phyloP scores from a whole-genome alignment of 2,113 vertebrate species.

The Progne subis region DNA sequence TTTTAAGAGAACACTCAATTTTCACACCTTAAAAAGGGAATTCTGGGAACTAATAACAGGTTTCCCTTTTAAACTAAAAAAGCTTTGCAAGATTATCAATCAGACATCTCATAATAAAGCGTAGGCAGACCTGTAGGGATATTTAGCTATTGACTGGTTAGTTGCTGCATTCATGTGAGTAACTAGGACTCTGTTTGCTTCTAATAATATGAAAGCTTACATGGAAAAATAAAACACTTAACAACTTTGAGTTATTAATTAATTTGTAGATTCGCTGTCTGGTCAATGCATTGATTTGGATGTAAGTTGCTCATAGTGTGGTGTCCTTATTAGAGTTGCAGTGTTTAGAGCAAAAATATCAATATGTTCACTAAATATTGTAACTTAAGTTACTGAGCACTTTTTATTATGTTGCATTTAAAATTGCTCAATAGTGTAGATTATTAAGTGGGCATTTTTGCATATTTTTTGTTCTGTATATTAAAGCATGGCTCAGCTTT shows the following conservation, averaged over 20 bases:
- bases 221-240: not conserved
- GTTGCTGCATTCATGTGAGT: not conserved
- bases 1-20: not conserved
- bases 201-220: not conserved
- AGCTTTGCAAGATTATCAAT: not conserved
- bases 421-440: not conserved
- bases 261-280: not conserved
- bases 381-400: not conserved
- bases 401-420: not conserved
- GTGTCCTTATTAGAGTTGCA: not conserved
- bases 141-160: not conserved
- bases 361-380: not conserved
- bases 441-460: not conserved
- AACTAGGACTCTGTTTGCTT: no score
- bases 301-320: not conserved
- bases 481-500: not conserved
- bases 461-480: not conserved
- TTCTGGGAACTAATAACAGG: not conserved
- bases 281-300: slow-evolving; percentile 4
- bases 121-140: not conserved
- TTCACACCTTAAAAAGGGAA: not conserved
- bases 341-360: not conserved
- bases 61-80: not conserved
- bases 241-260: not conserved
- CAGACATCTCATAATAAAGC: not conserved